These are phyloP conservation scores for Cataglyphis livida DNA, from an alignment of 2,888 invertebrate species.

Conservation along the genomic window DNA sequence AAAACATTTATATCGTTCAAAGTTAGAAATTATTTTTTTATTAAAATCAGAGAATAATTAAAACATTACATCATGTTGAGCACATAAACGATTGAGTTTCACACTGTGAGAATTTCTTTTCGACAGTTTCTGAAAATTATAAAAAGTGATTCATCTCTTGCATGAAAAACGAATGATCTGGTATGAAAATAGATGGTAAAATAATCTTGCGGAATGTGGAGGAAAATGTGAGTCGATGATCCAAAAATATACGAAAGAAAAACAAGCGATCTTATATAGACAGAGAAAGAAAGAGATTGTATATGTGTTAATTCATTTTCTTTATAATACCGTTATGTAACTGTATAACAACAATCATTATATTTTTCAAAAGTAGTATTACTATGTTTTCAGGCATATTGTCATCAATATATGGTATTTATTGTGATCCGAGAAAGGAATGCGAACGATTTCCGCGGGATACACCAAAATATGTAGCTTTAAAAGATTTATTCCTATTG, in stretches of 20 bases:
- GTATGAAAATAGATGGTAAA: conserved; percentile 83
- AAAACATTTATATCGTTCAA: neutral
- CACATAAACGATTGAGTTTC: neutral
- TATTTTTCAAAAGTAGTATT: neutral
- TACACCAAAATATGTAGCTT: conserved; percentile 78
- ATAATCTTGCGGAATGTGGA: conserved; percentile 82
- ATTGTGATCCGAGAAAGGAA: conserved; percentile 82
- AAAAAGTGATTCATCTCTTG: conserved; percentile 54
- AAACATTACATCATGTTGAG: neutral
- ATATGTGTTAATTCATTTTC: conserved; percentile 2
- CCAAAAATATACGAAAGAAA: conserved; percentile 82
- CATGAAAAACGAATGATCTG: conserved; percentile 59
- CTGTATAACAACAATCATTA: neutral
- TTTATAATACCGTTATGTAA: neutral
- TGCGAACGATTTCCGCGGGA: conserved; percentile 68
- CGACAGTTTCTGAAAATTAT: conserved; percentile 12
- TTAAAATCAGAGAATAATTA: neutral
- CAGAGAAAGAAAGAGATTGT: neutral
- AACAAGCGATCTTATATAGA: conserved; percentile 70
- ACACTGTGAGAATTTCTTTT: neutral
- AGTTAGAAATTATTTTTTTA: neutral
- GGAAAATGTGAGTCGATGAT: conserved; percentile 82
- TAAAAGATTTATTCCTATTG: conserved; percentile 80
- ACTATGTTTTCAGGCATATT: conserved; percentile 84
- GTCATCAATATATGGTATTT: conserved; percentile 86